These are phyloP conservation scores for Xenopus laevis DNA, from an alignment of 2,113 vertebrate genomes.

Conservation along the genomic window DNA sequence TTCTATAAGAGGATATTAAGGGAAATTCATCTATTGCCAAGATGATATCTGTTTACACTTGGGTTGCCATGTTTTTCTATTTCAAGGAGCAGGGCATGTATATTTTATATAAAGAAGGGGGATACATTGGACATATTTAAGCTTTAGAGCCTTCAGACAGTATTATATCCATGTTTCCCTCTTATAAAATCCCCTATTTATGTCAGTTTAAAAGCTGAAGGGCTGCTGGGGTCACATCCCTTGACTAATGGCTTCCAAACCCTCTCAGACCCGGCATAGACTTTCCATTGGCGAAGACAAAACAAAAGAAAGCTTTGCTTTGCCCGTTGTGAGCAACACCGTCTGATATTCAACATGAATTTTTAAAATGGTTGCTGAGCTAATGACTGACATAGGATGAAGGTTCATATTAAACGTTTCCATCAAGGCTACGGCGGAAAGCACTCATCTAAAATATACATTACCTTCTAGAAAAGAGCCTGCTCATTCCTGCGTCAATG, in stretches of 20 bases:
- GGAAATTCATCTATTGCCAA: too few species aligned
- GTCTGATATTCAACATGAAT: not conserved
- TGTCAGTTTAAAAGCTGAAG: too few species aligned
- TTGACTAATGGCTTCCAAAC: not conserved
- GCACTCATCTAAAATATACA: not conserved
- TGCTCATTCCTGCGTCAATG: not conserved
- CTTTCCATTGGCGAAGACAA: not conserved
- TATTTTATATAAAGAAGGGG: too few species aligned
- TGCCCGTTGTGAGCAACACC: not conserved
- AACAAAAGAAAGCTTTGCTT: not conserved
- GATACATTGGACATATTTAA: too few species aligned
- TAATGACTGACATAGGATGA: not conserved
- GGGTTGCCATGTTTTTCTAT: too few species aligned
- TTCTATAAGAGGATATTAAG: too few species aligned
- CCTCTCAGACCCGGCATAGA: not conserved
- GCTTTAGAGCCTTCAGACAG: too few species aligned
- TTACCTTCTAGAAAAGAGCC: not conserved
- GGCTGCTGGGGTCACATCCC: not conserved
- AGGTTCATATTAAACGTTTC: not conserved
- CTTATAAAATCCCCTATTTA: too few species aligned
- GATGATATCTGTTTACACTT: too few species aligned
- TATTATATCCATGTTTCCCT: too few species aligned
- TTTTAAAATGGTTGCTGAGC: not conserved
- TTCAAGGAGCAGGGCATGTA: too few species aligned
- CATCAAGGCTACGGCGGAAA: not conserved